Base-by-base conservation (phyloP, 2,888 invertebrate genomes). In the Podotricha telesiphe region DNA sequence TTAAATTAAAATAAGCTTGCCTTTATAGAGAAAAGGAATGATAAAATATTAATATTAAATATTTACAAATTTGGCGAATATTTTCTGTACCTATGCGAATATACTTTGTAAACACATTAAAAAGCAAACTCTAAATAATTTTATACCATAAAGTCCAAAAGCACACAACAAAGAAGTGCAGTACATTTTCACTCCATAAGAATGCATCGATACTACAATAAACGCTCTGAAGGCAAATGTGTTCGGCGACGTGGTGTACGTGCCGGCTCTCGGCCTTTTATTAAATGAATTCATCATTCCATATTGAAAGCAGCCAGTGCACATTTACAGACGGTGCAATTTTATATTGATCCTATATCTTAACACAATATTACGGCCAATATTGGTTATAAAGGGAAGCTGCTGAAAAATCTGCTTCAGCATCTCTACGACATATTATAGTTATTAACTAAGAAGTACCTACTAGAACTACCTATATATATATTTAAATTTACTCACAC, bases 211-310 rank as follows among this genome's bases (percentile, higher is more conserved):
- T 45, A 61, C 61, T 53, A 67, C 28, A 67, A 61, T 58, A 59
- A 22, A 59, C 58, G 67, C 20, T 45, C 59, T 53, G 20, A 20
- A 61, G 51, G 53, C 67, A 67, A 67, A 62, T 67, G 67, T 67
- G 59, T 67, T 62, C 48, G 62, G 56, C 62, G 67, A 65, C 68
- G 48, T 40, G 59, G 70, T 53, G 55, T 65, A 65, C 68, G 71
- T 66, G 78, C 79, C 74, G 69, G 62, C 50, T 62, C 61, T 65
- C 68, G 64, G 69, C 71, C 79, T 77, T 77, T 85, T 85, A 86
- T 86, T 85, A 84, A 83, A 86, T 80, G 78, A 82, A 85, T 86
- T 81, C 80, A 85, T 86, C 86, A 86, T 78, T 73, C 69, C 67
- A 68, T 72, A 76, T 72, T 74, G 71, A 69, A 71, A 70, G 67